Base-by-base conservation (phyloP, 1,140 invertebrate genomes). In the Pteromalus puparum region DNA sequence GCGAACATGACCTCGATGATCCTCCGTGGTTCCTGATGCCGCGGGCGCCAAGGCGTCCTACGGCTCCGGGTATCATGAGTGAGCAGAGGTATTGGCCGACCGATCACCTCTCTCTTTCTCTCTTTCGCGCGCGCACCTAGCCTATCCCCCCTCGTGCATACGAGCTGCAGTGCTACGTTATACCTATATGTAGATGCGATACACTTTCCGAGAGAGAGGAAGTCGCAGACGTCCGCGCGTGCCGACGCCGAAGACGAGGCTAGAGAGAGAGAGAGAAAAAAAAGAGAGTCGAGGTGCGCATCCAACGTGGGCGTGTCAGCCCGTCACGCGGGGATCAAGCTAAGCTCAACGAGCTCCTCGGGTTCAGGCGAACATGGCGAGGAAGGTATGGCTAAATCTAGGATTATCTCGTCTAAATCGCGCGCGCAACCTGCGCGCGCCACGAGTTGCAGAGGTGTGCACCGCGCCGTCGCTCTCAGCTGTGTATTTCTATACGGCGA, bases 31-130 rank as follows among this genome's bases (percentile, higher is more conserved):
- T 88, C 86, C 87, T 87, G 88, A 87, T 90, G 89, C 89, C 89
- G 89, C 89, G 89, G 89, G 89, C 90, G 90, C 88, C 88, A 88
- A 91, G 89, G 90, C 90, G 90, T 91, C 89, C 87, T 87, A 74
- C 68, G 70, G 86, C 84, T 82, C 87, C 88, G 90, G 89, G 30
- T 70, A 89, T 26, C 83, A 91, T 90, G 83, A 87, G 65, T 70
- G 24, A 12, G 53, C 86, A 73, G 87, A 91, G 87, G 89, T 90
- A 48, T n/a, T 6, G n/a, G 65, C 3, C 65, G 34, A 21, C 38
- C 70, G 26, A 30, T 26, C 72, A 21, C 18, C 15, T 74, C 72
- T n/a, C 28, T 74, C 72, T 42, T 13, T 28, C 70, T 68, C 65
- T 12, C 65, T 24, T 28, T 42, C 68, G 70, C 70, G 30, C 70